Evolutionary conservation across 2,113 vertebrate genomes (phyloP), one percentile per base, ranked within the genome.

Genomic region (Sitta europaea): DNA sequence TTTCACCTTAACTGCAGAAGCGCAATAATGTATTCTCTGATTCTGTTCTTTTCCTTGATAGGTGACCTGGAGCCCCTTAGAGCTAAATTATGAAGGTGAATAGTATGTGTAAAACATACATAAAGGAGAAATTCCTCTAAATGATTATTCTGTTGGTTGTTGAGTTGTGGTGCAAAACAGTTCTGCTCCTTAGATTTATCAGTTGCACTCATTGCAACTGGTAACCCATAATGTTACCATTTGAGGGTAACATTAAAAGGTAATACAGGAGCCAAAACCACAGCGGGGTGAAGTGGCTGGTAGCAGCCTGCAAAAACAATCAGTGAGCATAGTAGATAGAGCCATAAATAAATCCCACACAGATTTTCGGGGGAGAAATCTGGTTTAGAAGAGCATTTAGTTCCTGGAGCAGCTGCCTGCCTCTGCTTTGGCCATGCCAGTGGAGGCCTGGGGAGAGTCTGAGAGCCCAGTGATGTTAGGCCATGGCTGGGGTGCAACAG

Each of bases 401-500:
- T 72, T 66, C 48, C 13, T 28, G 31, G 19, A 71, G 31, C 17
- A 25, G 10, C 40, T 78, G 27, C 17, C 5, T 14, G 20, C 8
- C 31, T 55, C 43, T 48, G 38, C 14, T 74, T 50, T 76, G 65
- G 31, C 23, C 0, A 0, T 3, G 1, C 12, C 0, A 1, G 20
- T 33, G 40, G 31, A 59, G 14, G 10, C 57, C 35, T 55, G 8
- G 5, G 16, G 5, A 2, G 4, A 6, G 2, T 47, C 57, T 67
- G 51, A 61, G 72, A 54, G 43, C 21, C 15, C 4, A 6, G 38
- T 66, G 31, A 25, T 55, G 55, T 57, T 22, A 59, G n/a, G 20
- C 48, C 1, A 0, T 33, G 48, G 33, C 1, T 50, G 72, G 50
- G 42, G 51, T 73, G 48, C 35, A 51, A n/a, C 43, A 50, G 17